Percentiles rank a stretch among this genome's conserved stretches.
These are phyloP conservation scores for Carapus acus DNA, from an alignment of 2,797 vertebrate species.

Conservation along the genomic window DNA sequence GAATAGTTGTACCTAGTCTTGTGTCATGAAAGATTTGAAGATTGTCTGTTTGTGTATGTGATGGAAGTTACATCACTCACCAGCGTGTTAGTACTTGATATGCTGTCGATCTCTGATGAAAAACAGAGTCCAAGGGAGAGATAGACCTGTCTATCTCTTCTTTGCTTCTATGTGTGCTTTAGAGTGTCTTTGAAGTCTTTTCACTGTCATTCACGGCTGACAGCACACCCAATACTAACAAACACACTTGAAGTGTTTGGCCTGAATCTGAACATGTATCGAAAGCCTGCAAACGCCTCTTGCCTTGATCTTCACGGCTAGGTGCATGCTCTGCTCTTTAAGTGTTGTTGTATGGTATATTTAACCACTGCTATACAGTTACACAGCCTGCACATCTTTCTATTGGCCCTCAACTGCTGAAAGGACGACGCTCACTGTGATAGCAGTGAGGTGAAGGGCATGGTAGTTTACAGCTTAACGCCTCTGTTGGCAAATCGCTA, in stretches of 20 bases:
- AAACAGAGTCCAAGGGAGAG: slow-evolving; percentile 24
- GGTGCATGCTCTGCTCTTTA: slow-evolving; percentile 23
- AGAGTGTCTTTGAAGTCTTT: slow-evolving; percentile 62
- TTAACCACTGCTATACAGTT: too few relatives aligned
- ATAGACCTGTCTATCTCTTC: slow-evolving; percentile 32
- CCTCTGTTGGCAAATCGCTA: too few relatives aligned
- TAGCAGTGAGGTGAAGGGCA: too few relatives aligned
- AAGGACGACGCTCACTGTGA: not conserved
- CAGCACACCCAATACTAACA: slow-evolving; percentile 15
- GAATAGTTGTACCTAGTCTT: too few relatives aligned
- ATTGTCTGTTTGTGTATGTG: too few relatives aligned
- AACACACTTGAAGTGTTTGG: not conserved
- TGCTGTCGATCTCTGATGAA: not conserved
- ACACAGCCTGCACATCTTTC: slow-evolving; percentile 1
- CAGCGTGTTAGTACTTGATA: too few relatives aligned
- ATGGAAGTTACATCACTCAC: too few relatives aligned
- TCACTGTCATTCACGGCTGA: slow-evolving; percentile 43
- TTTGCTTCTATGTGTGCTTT: slow-evolving; percentile 47
- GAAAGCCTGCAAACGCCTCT: slow-evolving; percentile 36
- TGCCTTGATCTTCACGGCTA: slow-evolving; percentile 52
- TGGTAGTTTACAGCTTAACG: too few relatives aligned
- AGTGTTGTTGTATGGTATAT: slow-evolving; percentile 6
- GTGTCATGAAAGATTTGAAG: too few relatives aligned
- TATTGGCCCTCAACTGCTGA: not conserved
- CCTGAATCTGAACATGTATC: slow-evolving; percentile 19